These are phyloP conservation scores for Numida meleagris DNA, from an alignment of 2,113 vertebrate genomes.

Conservation along the genomic window DNA sequence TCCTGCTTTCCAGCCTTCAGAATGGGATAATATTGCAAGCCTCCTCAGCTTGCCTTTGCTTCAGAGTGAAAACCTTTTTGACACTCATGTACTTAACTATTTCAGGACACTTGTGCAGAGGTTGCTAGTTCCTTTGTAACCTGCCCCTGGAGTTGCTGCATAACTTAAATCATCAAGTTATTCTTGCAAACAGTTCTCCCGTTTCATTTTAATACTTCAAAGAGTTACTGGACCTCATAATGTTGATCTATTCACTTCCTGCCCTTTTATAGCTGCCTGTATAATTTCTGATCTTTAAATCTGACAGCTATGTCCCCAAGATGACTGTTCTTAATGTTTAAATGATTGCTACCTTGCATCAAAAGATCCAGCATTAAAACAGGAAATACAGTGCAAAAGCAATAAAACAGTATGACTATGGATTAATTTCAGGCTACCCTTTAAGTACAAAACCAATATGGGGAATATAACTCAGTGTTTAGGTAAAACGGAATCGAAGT, in stretches of 20 bases:
- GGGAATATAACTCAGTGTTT: background rate
- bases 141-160: background rate
- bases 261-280: slow-evolving; percentile 55
- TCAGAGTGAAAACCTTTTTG: background rate
- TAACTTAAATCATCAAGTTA: slow-evolving; percentile 16
- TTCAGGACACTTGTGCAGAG: background rate
- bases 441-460: background rate
- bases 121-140: background rate
- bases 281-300: slow-evolving; percentile 67
- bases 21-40: background rate
- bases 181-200: slow-evolving; percentile 47
- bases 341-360: slow-evolving; percentile 57
- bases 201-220: slow-evolving; percentile 33
- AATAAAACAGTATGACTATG: background rate
- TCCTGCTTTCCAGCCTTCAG: background rate
- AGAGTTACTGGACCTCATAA: slow-evolving; percentile 57
- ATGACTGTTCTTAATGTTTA: slow-evolving; percentile 56
- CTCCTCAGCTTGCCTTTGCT: background rate
- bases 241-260: slow-evolving; percentile 65
- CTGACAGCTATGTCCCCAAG: slow-evolving; percentile 58
- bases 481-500: slow-evolving; percentile 23
- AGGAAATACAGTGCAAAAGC: slow-evolving; percentile 27
- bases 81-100: background rate
- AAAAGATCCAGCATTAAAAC: slow-evolving; percentile 27
- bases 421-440: slow-evolving; percentile 10